Evolutionary conservation across 1,140 invertebrate genomes (phyloP), one percentile per base, ranked within the genome.

Genomic region (Papilio xuthus): DNA sequence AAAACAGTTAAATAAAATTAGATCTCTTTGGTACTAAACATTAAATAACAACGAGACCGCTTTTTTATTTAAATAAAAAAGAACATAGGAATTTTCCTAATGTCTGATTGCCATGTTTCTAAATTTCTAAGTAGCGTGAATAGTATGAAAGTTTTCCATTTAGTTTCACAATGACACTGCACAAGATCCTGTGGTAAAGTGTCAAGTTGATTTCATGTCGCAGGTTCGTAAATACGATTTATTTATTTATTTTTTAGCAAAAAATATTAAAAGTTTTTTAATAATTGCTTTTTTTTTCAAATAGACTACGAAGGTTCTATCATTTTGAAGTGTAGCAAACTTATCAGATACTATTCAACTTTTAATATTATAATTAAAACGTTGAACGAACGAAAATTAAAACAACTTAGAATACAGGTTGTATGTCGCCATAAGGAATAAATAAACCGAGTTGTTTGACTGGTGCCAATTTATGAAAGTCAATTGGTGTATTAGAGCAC

Each of bases 351-450:
- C 12, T 47, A 47, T 47, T 4, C n/a, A 3, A n/a, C 23, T 26
- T 60, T 26, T 60, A 26, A 60, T 60, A 26, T 60, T 32, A 67
- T 67, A 67, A 28, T 67, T 67, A 67, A 67, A 28, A 15, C 3
- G 1, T 18, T 15, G 26, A 32, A 67, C 4, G 23, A 28, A 67
- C 13, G 60, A 67, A 28, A 67, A 67, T 67, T 26, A 28, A 67
- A 67, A 67, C 60, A 67, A 67, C 20, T 73, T 73, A 42, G 13
- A 76, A 76, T 37, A 60, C 74, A 53, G 56, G 50, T 76, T 37
- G 13, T 20, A 13, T 37, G 15, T 60, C 37, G 74, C 32, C 28
- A 76, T 20, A 60, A 13, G n/a, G 74, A 60, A 76, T 73, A 75
- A 75, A 60, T 56, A 41, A 32, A 13, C 42, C 20, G 12, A 63